phyloP scores from a whole-genome alignment of 2,888 invertebrate genomes.

The Melanargia galathea region DNA sequence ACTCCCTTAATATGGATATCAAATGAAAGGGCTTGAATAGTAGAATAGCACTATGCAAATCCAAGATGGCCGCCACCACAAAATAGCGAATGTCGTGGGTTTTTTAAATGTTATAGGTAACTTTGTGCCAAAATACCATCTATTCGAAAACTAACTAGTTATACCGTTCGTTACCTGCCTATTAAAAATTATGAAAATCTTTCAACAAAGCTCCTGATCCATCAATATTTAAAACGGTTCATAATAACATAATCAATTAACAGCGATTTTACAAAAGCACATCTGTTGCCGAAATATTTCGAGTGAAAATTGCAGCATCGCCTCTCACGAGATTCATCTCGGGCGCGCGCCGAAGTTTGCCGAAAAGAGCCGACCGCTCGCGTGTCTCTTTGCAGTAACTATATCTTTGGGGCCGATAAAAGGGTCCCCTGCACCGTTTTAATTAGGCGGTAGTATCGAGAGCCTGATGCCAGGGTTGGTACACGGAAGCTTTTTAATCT shows the following conservation, averaged over 20 bases:
- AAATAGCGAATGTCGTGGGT: too few relatives aligned
- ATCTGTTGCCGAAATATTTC: conserved; percentile 42
- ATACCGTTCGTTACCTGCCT: neutral
- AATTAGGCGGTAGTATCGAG: conserved; percentile 74
- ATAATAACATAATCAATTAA: conserved; percentile 41
- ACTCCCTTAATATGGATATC: too few relatives aligned
- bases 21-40: too few relatives aligned
- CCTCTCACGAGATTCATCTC: conserved; percentile 43
- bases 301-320: conserved; percentile 45
- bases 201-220: conserved; percentile 7
- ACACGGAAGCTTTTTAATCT: too few relatives aligned
- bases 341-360: conserved; percentile 42
- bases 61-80: too few relatives aligned
- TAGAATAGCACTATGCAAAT: too few relatives aligned
- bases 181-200: conserved; percentile 9
- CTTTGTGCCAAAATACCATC: too few relatives aligned
- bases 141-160: neutral
- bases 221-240: conserved; percentile 22
- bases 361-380: conserved; percentile 62
- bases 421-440: conserved; percentile 77
- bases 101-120: too few relatives aligned
- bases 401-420: conserved; percentile 74
- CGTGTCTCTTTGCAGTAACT: conserved; percentile 73
- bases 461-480: conserved; percentile 59
- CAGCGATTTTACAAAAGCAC: conserved; percentile 38